Evolutionary conservation across 2,797 vertebrate genomes (phyloP).

Genomic region (Mormyrops boulengeri): DNA sequence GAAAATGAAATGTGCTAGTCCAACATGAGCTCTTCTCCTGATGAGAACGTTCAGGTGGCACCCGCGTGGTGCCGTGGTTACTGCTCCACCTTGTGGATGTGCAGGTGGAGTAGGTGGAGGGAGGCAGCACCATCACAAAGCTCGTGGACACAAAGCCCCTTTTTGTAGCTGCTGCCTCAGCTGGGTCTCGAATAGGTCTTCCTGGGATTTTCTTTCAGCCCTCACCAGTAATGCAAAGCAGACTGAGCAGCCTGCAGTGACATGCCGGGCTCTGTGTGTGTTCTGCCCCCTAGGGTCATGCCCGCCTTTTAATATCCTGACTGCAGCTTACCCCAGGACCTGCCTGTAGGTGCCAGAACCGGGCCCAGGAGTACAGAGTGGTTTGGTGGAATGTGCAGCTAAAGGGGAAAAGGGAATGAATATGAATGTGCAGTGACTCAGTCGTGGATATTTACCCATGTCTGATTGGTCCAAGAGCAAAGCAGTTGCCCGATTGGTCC

Average conservation of each 20-base stretch:
- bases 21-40: background rate
- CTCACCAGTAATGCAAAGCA: background rate
- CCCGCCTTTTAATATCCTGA: slow-evolving; percentile 10
- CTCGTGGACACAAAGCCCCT: background rate
- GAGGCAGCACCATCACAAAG: background rate
- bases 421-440: background rate
- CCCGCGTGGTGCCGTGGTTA: background rate
- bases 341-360: background rate
- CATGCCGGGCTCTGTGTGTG: background rate
- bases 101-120: background rate
- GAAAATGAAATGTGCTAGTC: background rate
- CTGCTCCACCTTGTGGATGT: background rate
- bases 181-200: background rate
- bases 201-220: slow-evolving; percentile 6
- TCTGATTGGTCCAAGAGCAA: background rate
- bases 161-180: background rate
- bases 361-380: background rate
- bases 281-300: background rate
- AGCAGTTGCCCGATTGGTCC: background rate
- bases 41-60: background rate
- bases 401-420: background rate
- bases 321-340: background rate
- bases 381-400: background rate
- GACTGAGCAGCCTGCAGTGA: slow-evolving; percentile 14
- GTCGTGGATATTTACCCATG: background rate